Percentiles rank a stretch among this genome's conserved stretches.
phyloP scores from a whole-genome alignment of 2,888 invertebrate genomes.

The Octodonta nipae region DNA sequence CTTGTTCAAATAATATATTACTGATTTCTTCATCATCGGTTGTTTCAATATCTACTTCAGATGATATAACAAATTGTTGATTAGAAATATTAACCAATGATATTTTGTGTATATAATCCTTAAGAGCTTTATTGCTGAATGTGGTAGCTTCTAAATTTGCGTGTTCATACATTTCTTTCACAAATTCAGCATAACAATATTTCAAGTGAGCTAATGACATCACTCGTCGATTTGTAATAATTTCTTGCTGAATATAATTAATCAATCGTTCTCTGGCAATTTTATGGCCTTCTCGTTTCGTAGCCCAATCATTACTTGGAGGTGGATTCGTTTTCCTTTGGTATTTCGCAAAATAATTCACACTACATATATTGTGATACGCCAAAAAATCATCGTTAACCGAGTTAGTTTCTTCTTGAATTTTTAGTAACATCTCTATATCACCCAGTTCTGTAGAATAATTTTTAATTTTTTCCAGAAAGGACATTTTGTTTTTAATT shows the following conservation, averaged over 20 bases:
- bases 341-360: not conserved
- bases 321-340: not conserved
- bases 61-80: not conserved
- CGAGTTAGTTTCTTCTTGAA: not conserved
- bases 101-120: not conserved
- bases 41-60: not conserved
- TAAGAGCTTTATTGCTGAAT: not conserved
- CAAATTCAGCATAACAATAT: not conserved
- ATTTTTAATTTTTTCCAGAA: not conserved
- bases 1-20: slow-evolving; percentile 1
- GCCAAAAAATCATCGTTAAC: not conserved
- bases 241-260: not conserved
- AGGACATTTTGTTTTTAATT: not conserved
- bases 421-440: not conserved
- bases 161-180: not conserved
- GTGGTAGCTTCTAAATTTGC: not conserved
- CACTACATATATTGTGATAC: not conserved
- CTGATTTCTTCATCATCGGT: slow-evolving; percentile 1
- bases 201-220: slow-evolving; percentile 1
- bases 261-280: not conserved
- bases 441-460: not conserved
- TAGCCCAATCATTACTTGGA: not conserved
- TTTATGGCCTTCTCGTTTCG: not conserved
- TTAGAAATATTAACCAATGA: not conserved
- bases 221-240: not conserved